Percentiles rank a stretch among this genome's conserved stretches.
These are phyloP conservation scores for Eidolon dupreanum DNA, from an alignment of 2,797 vertebrate species.

Conservation along the genomic window DNA sequence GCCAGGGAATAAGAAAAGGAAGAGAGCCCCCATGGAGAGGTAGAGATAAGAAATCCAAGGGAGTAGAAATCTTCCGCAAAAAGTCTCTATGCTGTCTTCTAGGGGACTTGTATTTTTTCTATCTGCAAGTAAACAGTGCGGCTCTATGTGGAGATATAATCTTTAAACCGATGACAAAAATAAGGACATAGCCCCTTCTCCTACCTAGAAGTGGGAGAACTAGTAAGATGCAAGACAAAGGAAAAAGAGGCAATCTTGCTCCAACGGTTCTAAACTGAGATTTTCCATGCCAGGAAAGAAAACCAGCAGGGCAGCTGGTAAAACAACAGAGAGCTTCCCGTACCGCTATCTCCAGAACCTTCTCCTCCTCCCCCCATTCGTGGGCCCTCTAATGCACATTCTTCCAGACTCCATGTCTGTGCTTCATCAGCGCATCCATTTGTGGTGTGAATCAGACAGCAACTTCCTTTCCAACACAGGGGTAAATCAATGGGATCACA, in stretches of 20 bases:
- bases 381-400: background rate
- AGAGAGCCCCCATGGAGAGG: background rate
- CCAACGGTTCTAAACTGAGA: background rate
- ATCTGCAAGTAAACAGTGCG: background rate
- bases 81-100: background rate
- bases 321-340: background rate
- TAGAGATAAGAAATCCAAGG: background rate
- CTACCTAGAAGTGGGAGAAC: background rate
- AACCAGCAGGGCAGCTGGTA: background rate
- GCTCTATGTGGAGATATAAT: background rate
- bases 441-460: background rate
- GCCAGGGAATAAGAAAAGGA: background rate
- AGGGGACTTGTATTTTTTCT: background rate
- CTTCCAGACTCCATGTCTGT: background rate
- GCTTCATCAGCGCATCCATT: background rate
- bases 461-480: background rate
- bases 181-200: background rate
- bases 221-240: background rate
- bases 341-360: background rate
- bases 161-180: background rate
- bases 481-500: background rate
- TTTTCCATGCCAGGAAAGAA: background rate
- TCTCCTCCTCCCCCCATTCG: rapidly evolving
- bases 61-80: background rate
- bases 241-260: background rate